phyloP scores from a whole-genome alignment of 2,113 vertebrate species.

The Ameiurus melas region DNA sequence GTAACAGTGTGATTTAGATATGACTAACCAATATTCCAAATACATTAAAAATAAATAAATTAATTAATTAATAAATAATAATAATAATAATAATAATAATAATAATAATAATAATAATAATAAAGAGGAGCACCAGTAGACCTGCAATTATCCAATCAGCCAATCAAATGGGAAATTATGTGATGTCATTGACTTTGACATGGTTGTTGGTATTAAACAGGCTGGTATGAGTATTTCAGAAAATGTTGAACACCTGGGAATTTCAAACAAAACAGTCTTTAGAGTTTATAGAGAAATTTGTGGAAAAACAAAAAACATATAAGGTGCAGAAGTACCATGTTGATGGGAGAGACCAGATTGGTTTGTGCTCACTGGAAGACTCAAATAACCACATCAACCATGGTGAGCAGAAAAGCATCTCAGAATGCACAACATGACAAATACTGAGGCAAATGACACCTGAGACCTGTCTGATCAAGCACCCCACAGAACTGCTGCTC shows the following conservation, averaged over 20 bases:
- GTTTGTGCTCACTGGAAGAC: background rate
- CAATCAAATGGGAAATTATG: background rate
- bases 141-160: background rate
- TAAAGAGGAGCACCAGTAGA: too few relatives aligned
- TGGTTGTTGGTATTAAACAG: too few relatives aligned
- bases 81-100: background rate
- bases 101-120: background rate
- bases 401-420: background rate
- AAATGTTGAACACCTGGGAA: background rate
- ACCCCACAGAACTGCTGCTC: background rate
- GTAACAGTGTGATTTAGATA: background rate
- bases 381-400: background rate
- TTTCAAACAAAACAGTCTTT: background rate
- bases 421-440: background rate
- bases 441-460: background rate
- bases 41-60: background rate
- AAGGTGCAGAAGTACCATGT: background rate
- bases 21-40: background rate
- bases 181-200: background rate
- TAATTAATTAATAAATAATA: background rate
- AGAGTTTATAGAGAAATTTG: background rate
- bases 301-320: background rate
- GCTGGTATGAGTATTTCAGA: background rate
- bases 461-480: background rate
- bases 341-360: background rate